Evolutionary conservation across 2,797 vertebrate species (phyloP).

Genomic region (Eupleurogrammus muticus): DNA sequence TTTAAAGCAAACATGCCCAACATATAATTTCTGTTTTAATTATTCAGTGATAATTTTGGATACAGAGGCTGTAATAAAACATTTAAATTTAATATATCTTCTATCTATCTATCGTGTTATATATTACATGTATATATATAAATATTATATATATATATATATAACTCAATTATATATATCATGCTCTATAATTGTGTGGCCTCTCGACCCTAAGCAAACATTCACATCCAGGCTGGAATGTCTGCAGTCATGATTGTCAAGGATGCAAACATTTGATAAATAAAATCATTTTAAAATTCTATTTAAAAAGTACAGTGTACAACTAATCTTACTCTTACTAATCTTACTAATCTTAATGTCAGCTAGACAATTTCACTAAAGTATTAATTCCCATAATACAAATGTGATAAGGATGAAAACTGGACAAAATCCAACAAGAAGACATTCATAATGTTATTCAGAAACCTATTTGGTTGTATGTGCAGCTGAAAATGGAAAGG

Average conservation of each 20-base stretch:
- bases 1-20: background rate
- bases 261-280: background rate
- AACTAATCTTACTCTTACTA: no score
- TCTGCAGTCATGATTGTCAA: no score
- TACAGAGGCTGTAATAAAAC: background rate
- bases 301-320: background rate
- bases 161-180: conserved; percentile 22
- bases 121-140: no score
- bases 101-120: no score
- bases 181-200: conserved; percentile 6
- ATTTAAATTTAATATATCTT: no score
- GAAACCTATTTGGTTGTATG: background rate
- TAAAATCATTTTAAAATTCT: background rate
- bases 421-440: conserved; percentile 5
- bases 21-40: background rate
- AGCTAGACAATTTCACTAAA: background rate
- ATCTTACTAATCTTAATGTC: background rate
- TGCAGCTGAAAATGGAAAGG: background rate
- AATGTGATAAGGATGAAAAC: background rate
- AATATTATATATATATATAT: conserved; percentile 19
- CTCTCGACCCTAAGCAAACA: background rate
- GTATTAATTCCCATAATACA: background rate
- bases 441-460: background rate
- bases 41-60: background rate
- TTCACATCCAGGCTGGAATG: background rate